Percentiles rank a stretch among this genome's conserved stretches.
Conservation (phyloP, 2,888 invertebrate genomes). For the Bedellia somnulentella region DNA sequence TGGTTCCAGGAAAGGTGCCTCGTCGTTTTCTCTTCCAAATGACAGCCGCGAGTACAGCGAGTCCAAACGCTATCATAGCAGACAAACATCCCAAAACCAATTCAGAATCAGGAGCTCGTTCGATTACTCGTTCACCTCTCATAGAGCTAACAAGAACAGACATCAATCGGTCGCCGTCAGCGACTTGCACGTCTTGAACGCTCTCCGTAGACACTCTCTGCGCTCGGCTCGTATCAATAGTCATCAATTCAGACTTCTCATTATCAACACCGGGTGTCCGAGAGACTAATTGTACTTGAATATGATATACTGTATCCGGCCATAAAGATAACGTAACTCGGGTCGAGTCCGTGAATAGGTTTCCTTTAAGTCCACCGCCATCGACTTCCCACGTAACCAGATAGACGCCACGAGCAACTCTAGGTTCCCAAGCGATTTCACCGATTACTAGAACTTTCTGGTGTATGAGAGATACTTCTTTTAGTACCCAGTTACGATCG, state of each 20-base stretch:
- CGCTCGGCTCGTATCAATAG: conserved; percentile 65
- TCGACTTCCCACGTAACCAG: conserved; percentile 84
- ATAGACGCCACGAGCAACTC: conserved; percentile 68
- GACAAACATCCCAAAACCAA: conserved; percentile 62
- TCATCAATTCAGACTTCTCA: conserved; percentile 67
- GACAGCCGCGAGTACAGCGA: conserved; percentile 52
- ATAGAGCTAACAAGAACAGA: conserved; percentile 66
- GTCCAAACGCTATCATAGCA: conserved; percentile 51
- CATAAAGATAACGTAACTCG: conserved; percentile 77
- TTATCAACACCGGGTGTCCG: conserved; percentile 64
- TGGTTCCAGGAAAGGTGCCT: conserved; percentile 58
- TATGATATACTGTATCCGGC: conserved; percentile 80
- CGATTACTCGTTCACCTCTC: conserved; percentile 58
- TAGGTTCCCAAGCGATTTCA: conserved; percentile 73
- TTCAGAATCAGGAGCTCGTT: conserved; percentile 57
- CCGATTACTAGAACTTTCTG: conserved; percentile 72
- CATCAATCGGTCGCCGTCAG: conserved; percentile 61
- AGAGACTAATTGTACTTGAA: conserved; percentile 72
- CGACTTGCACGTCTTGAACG: conserved; percentile 62
- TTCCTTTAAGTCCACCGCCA: conserved; percentile 79
- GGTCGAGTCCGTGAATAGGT: conserved; percentile 79
- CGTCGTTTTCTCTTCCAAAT: conserved; percentile 61
- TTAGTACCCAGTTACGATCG: conserved; percentile 63
- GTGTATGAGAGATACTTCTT: conserved; percentile 71
- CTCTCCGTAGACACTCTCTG: conserved; percentile 67